Evolutionary conservation across 2,888 invertebrate species (phyloP).

Genomic region (Sarcophaga rosellei): DNA sequence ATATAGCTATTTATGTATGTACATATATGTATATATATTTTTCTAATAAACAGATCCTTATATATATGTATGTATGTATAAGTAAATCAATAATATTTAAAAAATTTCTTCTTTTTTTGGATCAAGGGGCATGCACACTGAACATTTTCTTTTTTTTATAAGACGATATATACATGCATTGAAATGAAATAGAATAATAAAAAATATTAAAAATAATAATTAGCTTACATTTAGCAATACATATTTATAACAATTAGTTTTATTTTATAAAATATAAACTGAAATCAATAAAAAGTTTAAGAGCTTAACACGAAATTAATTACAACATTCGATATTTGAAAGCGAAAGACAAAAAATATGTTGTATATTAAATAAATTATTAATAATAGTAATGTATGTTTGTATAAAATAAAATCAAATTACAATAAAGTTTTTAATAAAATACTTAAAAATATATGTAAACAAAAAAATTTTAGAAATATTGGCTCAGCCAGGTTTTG

Average conservation of each 20-base stretch:
- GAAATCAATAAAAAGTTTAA: conserved; percentile 28
- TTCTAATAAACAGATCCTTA: neutral
- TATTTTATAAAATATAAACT: conserved; percentile 2
- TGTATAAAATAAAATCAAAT: conserved; percentile 49
- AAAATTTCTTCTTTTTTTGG: neutral
- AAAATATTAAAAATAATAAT: conserved; percentile 5
- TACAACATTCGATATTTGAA: conserved; percentile 30
- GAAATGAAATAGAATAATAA: conserved; percentile 4
- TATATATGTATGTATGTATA: neutral
- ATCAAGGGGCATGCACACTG: conserved; percentile 28
- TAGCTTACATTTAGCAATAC: conserved; percentile 18
- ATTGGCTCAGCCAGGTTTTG: conserved; percentile 76
- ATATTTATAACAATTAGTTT: conserved; percentile 4
- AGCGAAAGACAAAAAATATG: conserved; percentile 16
- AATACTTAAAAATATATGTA: too few relatives aligned
- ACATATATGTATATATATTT: conserved; percentile 19
- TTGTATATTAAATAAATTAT: conserved; percentile 15
- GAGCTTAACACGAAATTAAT: neutral
- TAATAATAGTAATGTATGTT: neutral
- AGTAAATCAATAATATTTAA: neutral
- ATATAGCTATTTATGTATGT: conserved; percentile 38
- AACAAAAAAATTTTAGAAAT: conserved; percentile 11
- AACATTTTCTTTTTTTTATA: conserved; percentile 22
- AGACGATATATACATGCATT: neutral
- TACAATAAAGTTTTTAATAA: conserved; percentile 23